Evolutionary conservation across 2,888 invertebrate species (phyloP), one percentile per base, ranked within the genome.

Genomic region (Caenorhabditis drosophilae): DNA sequence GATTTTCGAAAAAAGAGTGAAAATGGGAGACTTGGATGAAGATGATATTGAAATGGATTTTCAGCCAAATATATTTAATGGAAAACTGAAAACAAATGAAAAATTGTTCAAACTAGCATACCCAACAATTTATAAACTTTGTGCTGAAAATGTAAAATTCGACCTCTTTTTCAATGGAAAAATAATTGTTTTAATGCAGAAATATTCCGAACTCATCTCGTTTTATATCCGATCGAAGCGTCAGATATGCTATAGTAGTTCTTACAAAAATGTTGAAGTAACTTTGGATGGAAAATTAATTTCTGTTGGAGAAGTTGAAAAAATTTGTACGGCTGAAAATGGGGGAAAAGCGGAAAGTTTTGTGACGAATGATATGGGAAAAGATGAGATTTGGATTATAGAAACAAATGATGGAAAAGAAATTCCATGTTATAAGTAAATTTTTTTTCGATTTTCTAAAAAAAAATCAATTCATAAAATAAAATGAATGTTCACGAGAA

Each of bases 1-100:
- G 22, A 40, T 40, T 40, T 3, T 40, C 18, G 3, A 18, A 3
- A 48, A 44, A 4, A 34, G 62, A 18, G 18, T 31, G 4, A 26
- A 47, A 26, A 26, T 47, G 18, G 18, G 18, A 9, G 56, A 56
- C 48, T 47, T 47, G 3, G 42, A 22, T 42, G 42, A 42, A n/a
- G 22, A 56, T 4, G 62, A 62, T 22, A 48, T 62, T 40, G 52
- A 55, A 15, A 27, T 44, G 31, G 62, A 62, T 44, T 51, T 16
- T 40, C 23, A 0, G 36, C 40, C 4, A 15, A 4, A 18, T 3
- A 11, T 18, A 18, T 7, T 40, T 18, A 40, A 15, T 4, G 6
- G 2, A 18, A 40, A n/a, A n/a, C n/a, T n/a, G n/a, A n/a, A n/a
- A n/a, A n/a, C n/a, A n/a, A n/a, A n/a, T n/a, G n/a, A n/a, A n/a